These are phyloP conservation scores for Drosophila meridionalis DNA, from an alignment of 2,888 invertebrate species.

Conservation along the genomic window DNA sequence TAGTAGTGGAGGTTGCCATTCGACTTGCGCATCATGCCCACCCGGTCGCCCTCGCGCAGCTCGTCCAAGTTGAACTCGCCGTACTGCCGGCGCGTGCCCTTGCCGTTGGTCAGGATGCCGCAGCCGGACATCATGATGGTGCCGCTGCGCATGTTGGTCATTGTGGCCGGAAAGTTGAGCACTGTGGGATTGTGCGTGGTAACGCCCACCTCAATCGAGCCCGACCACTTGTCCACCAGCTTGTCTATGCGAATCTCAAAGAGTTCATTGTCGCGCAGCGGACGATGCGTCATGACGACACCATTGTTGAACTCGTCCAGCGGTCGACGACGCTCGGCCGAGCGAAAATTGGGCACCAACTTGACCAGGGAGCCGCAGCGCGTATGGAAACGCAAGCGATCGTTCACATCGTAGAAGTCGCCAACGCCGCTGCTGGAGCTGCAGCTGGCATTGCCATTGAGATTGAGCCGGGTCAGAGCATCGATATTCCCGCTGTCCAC, in stretches of 20 bases:
- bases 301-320: constrained; percentile 98
- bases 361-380: constrained; percentile 95
- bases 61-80: constrained; percentile 97
- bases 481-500: constrained; percentile 50
- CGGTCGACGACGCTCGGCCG: constrained; percentile 94
- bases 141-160: constrained; percentile 97
- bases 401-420: constrained; percentile 85
- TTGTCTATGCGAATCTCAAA: constrained; percentile 98
- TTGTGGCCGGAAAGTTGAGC: constrained; percentile 97
- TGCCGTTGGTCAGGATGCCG: constrained; percentile 97
- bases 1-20: constrained; percentile 95
- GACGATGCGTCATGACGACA: constrained; percentile 97
- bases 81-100: constrained; percentile 96
- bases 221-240: constrained; percentile 97
- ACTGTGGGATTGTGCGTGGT: constrained; percentile 96
- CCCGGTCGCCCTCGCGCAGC: constrained; percentile 95
- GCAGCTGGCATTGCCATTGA: constrained; percentile 34
- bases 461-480: constrained; percentile 42
- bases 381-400: constrained; percentile 93
- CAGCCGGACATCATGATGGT: constrained; percentile 99
- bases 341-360: constrained; percentile 92
- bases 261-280: constrained; percentile 93
- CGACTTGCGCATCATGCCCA: constrained; percentile 94
- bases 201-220: constrained; percentile 91
- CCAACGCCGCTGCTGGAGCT: constrained; percentile 32